A percentile compares a stretch with the other conserved stretches of the same genome.
Evolutionary conservation across 2,888 invertebrate species (phyloP).

Genomic region (Brachyptera putata): DNA sequence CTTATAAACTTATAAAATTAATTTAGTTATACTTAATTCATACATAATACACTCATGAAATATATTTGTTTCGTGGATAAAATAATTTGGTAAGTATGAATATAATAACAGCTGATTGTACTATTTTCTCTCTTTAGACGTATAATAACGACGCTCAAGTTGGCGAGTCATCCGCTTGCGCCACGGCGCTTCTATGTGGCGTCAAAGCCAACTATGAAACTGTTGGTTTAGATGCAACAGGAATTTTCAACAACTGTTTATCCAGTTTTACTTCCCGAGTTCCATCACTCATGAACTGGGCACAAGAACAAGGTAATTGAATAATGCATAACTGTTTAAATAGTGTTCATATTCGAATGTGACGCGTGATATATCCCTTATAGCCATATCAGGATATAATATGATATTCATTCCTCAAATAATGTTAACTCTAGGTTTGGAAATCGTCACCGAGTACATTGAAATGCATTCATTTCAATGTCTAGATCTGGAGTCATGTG

Average conservation of each 20-base stretch:
- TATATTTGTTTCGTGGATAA: too few species aligned
- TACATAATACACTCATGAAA: too few species aligned
- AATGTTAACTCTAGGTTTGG: too few species aligned
- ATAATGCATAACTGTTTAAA: neutral
- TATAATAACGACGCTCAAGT: slow-evolving; percentile 46
- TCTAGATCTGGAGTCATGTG: too few species aligned
- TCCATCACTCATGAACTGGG: slow-evolving; percentile 38
- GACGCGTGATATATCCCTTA: neutral
- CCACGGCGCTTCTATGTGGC: slow-evolving; percentile 45
- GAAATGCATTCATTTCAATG: too few species aligned
- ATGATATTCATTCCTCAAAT: too few species aligned
- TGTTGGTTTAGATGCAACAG: slow-evolving; percentile 40
- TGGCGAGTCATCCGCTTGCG: slow-evolving; percentile 47
- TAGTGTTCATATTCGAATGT: neutral
- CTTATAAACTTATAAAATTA: too few species aligned
- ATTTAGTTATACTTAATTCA: too few species aligned
- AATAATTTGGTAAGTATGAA: too few species aligned
- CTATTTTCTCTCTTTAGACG: slow-evolving; percentile 40
- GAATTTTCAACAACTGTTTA: slow-evolving; percentile 36
- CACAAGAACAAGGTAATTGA: slow-evolving; percentile 38
- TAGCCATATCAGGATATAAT: neutral
- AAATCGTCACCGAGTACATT: too few species aligned
- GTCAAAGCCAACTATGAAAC: slow-evolving; percentile 44
- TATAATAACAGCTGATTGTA: neutral
- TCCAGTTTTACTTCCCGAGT: slow-evolving; percentile 34